phyloP scores from a whole-genome alignment of 2,113 vertebrate species.

The Cynopterus brachyotis region DNA sequence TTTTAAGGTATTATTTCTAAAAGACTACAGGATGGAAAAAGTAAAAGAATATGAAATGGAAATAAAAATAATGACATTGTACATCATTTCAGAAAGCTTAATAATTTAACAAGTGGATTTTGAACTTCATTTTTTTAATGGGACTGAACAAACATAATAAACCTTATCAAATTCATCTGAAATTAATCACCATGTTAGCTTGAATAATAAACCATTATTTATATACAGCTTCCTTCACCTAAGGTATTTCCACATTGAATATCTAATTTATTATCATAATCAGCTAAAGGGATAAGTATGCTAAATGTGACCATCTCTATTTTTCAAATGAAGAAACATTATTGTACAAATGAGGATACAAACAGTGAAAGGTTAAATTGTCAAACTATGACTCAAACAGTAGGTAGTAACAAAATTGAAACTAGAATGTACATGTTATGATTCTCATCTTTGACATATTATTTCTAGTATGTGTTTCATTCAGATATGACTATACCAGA shows the following conservation, averaged over 20 bases:
- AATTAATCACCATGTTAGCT: background rate
- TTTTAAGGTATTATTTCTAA: background rate
- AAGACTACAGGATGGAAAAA: background rate
- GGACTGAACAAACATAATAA: background rate
- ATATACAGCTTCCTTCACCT: background rate
- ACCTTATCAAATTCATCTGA: background rate
- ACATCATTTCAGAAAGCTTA: background rate
- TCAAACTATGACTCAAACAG: background rate
- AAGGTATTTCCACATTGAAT: background rate
- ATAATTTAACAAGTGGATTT: background rate
- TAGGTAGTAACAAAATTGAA: background rate
- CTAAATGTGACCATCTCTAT: background rate
- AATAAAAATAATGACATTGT: background rate
- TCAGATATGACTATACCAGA: background rate
- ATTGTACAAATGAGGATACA: background rate
- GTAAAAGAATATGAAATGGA: background rate
- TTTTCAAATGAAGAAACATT: slow-evolving; percentile 9
- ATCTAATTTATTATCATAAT: slow-evolving; percentile 29
- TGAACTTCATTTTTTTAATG: background rate
- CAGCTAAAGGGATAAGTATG: background rate
- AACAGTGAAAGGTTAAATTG: background rate
- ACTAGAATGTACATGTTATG: background rate
- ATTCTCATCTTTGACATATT: background rate
- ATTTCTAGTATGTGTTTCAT: background rate
- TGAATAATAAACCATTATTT: slow-evolving; percentile 8